Base-by-base conservation (phyloP, 2,888 invertebrate species). In the Anticlea derivata region DNA sequence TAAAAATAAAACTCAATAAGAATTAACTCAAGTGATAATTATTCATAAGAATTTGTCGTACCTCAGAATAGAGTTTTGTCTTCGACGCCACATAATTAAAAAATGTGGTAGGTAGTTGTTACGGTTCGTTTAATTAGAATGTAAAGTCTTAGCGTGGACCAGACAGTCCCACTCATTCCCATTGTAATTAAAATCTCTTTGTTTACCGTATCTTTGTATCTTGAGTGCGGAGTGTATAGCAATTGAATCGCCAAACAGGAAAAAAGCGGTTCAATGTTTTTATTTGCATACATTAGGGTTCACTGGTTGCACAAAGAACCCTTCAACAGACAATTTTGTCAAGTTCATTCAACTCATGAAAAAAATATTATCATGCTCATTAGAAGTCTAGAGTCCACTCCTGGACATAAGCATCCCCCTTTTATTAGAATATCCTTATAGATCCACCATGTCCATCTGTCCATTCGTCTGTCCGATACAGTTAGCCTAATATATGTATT, bases 161-260 rank as follows among this genome's bases (percentile, higher is more conserved):
- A 59, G 57, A 51, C 55, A 31, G 52, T 24, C 10, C 35, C 43
- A 31, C 23, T 46, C 29, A 26, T 38, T 52, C 50, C 29, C 46
- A 44, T 61, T 55, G 60, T 61, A 61, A 63, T 63, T 63, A 61
- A 56, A 61, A 58, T 55, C 55, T 49, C 60, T 61, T 63, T 63
- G 61, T 63, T 51, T 53, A 37, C 39, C 43, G 37, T 54, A 52
- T 62, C 60, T 51, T 41, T 58, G 55, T 58, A 47, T 55, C 60
- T 39, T 24, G 34, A 49, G 51, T 50, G 34, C 20, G 13, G 38
- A 22, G 43, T 52, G 34, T 51, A 51, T 61, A 61, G 46, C 44
- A 51, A 52, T 55, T 45, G 55, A 47, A 56, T 55, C 49, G 37
- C 38, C 38, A 44, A 48, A 55, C 46, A 46, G 45, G 29, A 50